Base-by-base conservation (phyloP, 1,140 invertebrate species). In the Mylabris phalerata region DNA sequence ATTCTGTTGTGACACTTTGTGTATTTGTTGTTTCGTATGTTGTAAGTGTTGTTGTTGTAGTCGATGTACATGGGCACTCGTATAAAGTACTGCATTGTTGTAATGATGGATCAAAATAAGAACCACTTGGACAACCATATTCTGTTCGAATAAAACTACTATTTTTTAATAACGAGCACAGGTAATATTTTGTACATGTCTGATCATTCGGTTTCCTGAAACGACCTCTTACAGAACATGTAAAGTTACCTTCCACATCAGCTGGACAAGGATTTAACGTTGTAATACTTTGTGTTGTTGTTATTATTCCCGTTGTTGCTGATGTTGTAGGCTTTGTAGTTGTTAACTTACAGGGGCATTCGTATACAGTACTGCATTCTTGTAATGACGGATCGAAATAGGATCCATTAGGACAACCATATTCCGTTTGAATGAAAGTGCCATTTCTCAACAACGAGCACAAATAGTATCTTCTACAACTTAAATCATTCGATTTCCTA, bases 401-500 rank as follows among this genome's bases (percentile, higher is more conserved):
- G 4, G 59, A 54, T 6, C 41, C 40, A 1, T n/a, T 9, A 4
- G 50, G 50, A 27, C 50, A 54, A 44, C 7, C 1, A 45, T 54
- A 54, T n/a, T 54, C 3, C 13, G 40, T 50, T 45, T 50, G 51
- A 43, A 55, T 46, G 38, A 56, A 41, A 60, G 44, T 43, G 32
- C 42, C 52, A 40, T 40, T 55, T 13, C 44, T 32, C 54, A 55
- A 32, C 10, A 56, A 40, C 0, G 43, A 19, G n/a, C 59, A 60
- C 9, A 55, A 41, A 50, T 40, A 60, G 43, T 55, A 60, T 43
- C 46, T 55, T 44, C 45, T 55, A 39, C 59, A 59, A 40, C 11
- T 52, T 24, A 10, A 52, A 42, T 47, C 57, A 6, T 19, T 54
- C 2, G 3, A n/a, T 40, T 59, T 52, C 4, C 11, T 9, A 48